A percentile compares a stretch with the other conserved stretches of the same genome.
These are phyloP conservation scores for Saccopteryx bilineata DNA, from an alignment of 2,113 vertebrate species.

Conservation along the genomic window DNA sequence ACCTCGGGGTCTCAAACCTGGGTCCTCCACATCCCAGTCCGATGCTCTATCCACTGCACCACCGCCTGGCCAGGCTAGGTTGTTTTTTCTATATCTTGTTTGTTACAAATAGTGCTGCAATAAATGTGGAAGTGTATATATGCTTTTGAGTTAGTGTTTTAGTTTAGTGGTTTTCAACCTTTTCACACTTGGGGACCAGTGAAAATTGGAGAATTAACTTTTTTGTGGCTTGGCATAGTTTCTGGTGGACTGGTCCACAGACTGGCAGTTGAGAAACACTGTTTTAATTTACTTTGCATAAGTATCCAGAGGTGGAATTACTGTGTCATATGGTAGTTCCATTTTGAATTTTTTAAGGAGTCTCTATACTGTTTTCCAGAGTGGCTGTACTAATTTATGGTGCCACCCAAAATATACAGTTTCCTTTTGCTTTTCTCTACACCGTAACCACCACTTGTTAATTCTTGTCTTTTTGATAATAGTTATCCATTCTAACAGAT, in stretches of 20 bases:
- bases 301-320: neutral
- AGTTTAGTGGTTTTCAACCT: neutral
- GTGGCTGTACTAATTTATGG: neutral
- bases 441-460: neutral
- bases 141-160: conserved; percentile 14
- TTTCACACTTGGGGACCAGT: too few relatives aligned
- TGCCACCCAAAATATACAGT: neutral
- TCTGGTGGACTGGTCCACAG: too few relatives aligned
- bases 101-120: too few relatives aligned
- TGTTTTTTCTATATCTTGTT: too few relatives aligned
- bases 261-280: too few relatives aligned
- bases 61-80: too few relatives aligned
- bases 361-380: neutral
- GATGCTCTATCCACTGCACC: too few relatives aligned
- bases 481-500: neutral
- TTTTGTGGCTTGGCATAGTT: too few relatives aligned
- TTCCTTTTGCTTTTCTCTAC: neutral
- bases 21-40: too few relatives aligned
- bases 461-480: conserved; percentile 1
- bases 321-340: neutral
- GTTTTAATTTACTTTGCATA: neutral
- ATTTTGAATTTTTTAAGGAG: neutral
- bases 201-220: too few relatives aligned
- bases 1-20: too few relatives aligned
- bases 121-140: neutral